Evolutionary conservation across 1,140 invertebrate species (phyloP), one percentile per base, ranked within the genome.

Genomic region (Pogonus chalceus): DNA sequence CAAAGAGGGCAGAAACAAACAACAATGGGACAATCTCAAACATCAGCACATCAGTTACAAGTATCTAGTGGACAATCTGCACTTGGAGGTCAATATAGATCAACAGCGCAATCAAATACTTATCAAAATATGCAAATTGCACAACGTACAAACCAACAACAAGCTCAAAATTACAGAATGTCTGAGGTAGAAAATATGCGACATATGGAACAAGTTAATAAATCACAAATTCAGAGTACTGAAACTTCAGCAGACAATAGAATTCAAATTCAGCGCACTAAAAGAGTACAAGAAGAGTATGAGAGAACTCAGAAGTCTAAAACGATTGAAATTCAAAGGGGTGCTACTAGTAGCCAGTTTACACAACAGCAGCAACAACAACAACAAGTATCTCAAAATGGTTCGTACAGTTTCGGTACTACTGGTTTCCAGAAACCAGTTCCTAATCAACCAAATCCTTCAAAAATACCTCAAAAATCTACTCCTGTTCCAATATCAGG

Each of bases 201-300:
- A 51, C 53, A 64, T 16, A 20, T 58, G 26, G 60, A 60, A 26
- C 54, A 60, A 16, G 39, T 52, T 23, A 59, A 49, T n/a, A 58
- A 62, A 50, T 55, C 55, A 16, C 53, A 65, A 54, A 54, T 49
- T 21, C 49, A 64, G 31, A 60, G 56, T 35, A 49, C 57, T 9
- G 56, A 67, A 56, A 55, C 20, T 9, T 70, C 69, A 26, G 73
- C 79, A 59, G 70, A 76, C 60, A 78, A 77, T 20, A 70, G 70
- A 51, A 76, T 71, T 3, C 78, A 78, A 50, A 72, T 81, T 23
- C 77, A 82, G 58, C 72, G 76, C 9, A 78, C 75, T n/a, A 78
- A 72, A 63, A 76, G 75, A 60, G 77, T 80, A 2, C 80, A 74
- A 58, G 79, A 83, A 69, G 79, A 82, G 64, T 81, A 71, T 59